These are phyloP conservation scores for Carassius auratus DNA, from an alignment of 2,113 vertebrate genomes.

Conservation along the genomic window DNA sequence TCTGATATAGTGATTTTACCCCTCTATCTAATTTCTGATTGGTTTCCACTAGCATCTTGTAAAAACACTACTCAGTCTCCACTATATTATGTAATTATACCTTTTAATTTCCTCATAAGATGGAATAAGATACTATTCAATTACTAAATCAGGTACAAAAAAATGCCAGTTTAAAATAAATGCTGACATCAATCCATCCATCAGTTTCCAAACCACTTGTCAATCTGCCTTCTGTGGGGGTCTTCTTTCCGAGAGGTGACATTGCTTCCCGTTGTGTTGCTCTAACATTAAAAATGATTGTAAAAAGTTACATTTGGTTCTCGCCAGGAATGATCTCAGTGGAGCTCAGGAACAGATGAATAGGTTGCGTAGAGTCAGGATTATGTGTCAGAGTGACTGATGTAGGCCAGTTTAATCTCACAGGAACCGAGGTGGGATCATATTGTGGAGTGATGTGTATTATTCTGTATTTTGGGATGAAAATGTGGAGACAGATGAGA, in stretches of 20 bases:
- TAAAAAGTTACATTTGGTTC: background rate
- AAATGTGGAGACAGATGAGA: background rate
- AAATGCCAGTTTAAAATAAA: background rate
- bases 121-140: background rate
- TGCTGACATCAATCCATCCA: background rate
- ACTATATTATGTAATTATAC: background rate
- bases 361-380: background rate
- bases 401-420: constrained; percentile 20
- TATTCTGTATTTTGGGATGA: background rate
- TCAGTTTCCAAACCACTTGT: background rate
- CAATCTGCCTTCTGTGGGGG: background rate
- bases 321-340: background rate
- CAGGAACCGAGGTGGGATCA: constrained; percentile 7
- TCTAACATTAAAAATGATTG: background rate
- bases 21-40: background rate
- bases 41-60: background rate
- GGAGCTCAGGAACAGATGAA: background rate
- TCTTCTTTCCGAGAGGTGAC: background rate
- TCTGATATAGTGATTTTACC: background rate
- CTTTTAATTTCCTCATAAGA: background rate
- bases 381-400: background rate
- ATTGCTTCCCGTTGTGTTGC: background rate
- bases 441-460: background rate
- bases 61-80: background rate
- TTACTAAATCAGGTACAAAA: background rate